Base-by-base conservation (phyloP, 2,113 vertebrate species). In the Ascaphus truei region DNA sequence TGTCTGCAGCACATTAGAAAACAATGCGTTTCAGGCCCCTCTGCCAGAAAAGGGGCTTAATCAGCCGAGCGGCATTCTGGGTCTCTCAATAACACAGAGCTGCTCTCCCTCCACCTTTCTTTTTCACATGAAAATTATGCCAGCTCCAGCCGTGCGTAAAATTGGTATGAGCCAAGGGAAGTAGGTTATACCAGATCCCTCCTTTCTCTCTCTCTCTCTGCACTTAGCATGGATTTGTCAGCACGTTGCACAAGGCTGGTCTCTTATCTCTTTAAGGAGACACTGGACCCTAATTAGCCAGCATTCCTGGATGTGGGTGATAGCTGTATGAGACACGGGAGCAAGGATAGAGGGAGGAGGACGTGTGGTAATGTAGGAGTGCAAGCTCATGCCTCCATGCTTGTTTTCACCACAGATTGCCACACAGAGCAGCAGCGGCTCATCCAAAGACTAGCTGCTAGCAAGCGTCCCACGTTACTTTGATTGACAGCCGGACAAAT, bases 401-500 rank as follows among this genome's bases (percentile, higher is more conserved):
- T 77, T 62, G 71, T 77, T 80, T 76, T 65, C 79, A 75, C 81
- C 81, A 56, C 84, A 72, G 72, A 72, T 63, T 63, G 58, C 68
- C 68, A 62, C 68, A 62, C 59, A 61, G 67, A 71, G 68, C 60
- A 75, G 78, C 78, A 43, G 78, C 75, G 72, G 62, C 78, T 77
- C 41, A 69, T 77, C 61, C 71, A 75, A 73, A 71, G 23, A 71
- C 67, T 52, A 52, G 67, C 67, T 61, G 57, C 55, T 20, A 68
- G 45, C 37, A 31, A 29, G 43, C 50, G 73, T 33, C 88, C 93
- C 93, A 96, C 95, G 95, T 96, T 96, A 95, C 92, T 96, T 95
- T 95, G 95, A 95, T 92, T 94, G 95, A 96, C 95, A 91, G 89
- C 66, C 81, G 80, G 88, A 89, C 90, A 91, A 91, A 91, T 85